Evolutionary conservation across 2,113 vertebrate species (phyloP).

Genomic region (Cacatua alba): DNA sequence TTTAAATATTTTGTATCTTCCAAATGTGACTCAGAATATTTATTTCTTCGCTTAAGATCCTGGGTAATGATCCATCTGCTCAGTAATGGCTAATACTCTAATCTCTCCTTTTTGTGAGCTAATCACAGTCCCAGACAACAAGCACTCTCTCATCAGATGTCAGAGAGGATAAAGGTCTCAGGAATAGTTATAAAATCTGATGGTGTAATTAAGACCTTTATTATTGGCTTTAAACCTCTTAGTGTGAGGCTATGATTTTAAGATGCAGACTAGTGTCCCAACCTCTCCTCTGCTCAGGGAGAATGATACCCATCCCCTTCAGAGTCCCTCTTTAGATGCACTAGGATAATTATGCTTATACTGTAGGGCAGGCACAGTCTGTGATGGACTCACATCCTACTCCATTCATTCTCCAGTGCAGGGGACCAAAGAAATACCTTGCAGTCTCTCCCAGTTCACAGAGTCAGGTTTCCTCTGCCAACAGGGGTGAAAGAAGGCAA

Average conservation of each 20-base stretch:
- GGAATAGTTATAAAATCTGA: constrained; percentile 43
- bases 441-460: background rate
- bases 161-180: constrained; percentile 58
- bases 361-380: background rate
- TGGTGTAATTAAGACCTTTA: constrained; percentile 37
- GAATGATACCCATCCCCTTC: background rate
- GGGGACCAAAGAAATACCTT: background rate
- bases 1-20: constrained; percentile 18
- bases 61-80: constrained; percentile 68
- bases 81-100: constrained; percentile 69
- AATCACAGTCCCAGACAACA: constrained; percentile 51
- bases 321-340: background rate
- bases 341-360: background rate
- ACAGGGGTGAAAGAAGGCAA: background rate
- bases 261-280: background rate
- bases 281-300: background rate
- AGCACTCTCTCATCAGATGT: constrained; percentile 22
- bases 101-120: constrained; percentile 56
- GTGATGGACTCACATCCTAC: background rate
- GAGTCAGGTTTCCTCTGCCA: background rate
- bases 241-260: background rate
- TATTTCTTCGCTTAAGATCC: constrained; percentile 60
- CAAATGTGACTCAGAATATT: constrained; percentile 33
- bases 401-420: background rate
- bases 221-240: constrained; percentile 25